Evolutionary conservation across 2,797 vertebrate genomes (phyloP).

Genomic region (Sebastes reedi): DNA sequence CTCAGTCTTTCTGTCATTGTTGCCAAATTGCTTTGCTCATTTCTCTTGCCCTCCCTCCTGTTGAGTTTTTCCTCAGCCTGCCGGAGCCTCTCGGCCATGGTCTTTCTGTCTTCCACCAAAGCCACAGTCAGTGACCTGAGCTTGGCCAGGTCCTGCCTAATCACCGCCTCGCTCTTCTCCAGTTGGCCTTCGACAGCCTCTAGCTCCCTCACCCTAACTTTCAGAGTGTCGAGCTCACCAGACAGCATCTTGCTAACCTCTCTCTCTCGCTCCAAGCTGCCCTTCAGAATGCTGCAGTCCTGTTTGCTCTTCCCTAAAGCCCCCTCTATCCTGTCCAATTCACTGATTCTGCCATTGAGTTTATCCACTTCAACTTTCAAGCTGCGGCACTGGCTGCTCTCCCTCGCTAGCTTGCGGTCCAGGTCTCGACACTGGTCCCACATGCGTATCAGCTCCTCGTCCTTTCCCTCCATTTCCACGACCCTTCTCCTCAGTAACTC

Average conservation of each 20-base stretch:
- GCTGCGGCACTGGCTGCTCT: conserved; percentile 85
- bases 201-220: conserved; percentile 88
- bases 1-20: conserved; percentile 89
- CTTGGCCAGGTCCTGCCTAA: conserved; percentile 94
- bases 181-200: conserved; percentile 88
- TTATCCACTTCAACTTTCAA: conserved; percentile 92
- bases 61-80: conserved; percentile 92
- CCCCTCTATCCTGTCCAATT: conserved; percentile 94
- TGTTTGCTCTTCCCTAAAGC: conserved; percentile 92
- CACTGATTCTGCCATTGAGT: conserved; percentile 90
- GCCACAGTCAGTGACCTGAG: conserved; percentile 93
- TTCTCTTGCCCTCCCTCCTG: conserved; percentile 84
- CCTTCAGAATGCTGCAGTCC: conserved; percentile 89
- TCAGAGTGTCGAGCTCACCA: conserved; percentile 89
- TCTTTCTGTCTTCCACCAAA: conserved; percentile 94
- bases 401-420: conserved; percentile 88
- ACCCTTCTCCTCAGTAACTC: conserved; percentile 91
- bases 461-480: conserved; percentile 96
- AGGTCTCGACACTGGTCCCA: conserved; percentile 93
- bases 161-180: conserved; percentile 88
- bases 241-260: conserved; percentile 86
- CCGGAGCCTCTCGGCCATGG: conserved; percentile 90
- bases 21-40: conserved; percentile 90
- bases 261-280: conserved; percentile 91
- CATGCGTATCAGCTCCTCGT: conserved; percentile 94